Conservation (phyloP, 2,797 vertebrate species). For the Heteromormyrus szaboi region DNA sequence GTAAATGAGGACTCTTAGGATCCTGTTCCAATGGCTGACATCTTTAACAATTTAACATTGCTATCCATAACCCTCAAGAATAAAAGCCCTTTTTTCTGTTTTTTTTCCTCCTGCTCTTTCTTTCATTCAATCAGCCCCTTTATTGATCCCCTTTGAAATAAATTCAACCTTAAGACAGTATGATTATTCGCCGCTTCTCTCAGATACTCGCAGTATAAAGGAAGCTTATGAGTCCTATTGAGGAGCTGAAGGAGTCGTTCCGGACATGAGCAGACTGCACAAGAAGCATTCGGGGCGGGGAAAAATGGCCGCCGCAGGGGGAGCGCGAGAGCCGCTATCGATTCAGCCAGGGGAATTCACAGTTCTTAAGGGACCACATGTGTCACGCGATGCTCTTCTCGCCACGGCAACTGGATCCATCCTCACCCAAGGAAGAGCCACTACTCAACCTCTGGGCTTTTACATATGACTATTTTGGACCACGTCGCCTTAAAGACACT, state of each 20-base stretch:
- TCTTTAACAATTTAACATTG: not conserved
- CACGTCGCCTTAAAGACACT: not conserved
- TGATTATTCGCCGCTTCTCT: slow-evolving; percentile 65
- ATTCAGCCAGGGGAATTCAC: not conserved
- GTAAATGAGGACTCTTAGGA: not conserved
- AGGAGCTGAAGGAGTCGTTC: not conserved
- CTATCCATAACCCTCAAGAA: not conserved
- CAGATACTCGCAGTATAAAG: slow-evolving; percentile 54
- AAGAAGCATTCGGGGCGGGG: not conserved
- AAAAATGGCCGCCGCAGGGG: slow-evolving; percentile 14
- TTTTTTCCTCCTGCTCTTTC: slow-evolving; percentile 33
- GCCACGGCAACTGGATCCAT: not conserved
- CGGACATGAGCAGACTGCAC: not conserved
- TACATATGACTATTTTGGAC: not conserved
- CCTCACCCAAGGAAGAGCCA: not conserved
- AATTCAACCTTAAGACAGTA: slow-evolving; percentile 58
- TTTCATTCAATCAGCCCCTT: slow-evolving; percentile 58
- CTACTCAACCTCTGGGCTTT: not conserved
- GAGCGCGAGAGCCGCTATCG: no score
- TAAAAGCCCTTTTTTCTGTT: slow-evolving; percentile 12
- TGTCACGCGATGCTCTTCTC: not conserved
- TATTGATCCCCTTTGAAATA: slow-evolving; percentile 64
- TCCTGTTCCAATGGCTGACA: not conserved
- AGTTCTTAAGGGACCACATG: not conserved
- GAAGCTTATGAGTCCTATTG: slow-evolving; percentile 48